A percentile compares a stretch with the other conserved stretches of the same genome.
These are phyloP conservation scores for Epicauta chinensis DNA, from an alignment of 1,140 invertebrate species.

Conservation along the genomic window DNA sequence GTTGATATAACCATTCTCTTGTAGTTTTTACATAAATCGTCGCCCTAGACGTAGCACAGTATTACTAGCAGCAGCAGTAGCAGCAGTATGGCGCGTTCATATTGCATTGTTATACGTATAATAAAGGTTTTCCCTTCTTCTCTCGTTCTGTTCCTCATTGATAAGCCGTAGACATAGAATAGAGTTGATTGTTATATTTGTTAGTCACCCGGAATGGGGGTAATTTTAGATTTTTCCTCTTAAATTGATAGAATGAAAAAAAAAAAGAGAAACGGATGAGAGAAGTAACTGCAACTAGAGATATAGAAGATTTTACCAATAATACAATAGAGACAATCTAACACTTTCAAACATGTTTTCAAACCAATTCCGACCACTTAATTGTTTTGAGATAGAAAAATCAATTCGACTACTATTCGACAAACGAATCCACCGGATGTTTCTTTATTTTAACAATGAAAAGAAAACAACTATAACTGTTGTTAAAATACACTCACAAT, in stretches of 20 bases:
- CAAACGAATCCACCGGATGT: not conserved
- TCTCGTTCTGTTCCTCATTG: slow-evolving; percentile 23
- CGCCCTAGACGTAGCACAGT: slow-evolving; percentile 24
- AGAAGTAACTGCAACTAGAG: slow-evolving; percentile 3
- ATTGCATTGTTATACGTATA: slow-evolving; percentile 27
- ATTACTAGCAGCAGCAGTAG: too few relatives aligned
- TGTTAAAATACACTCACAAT: slow-evolving; percentile 5
- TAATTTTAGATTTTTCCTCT: slow-evolving; percentile 18
- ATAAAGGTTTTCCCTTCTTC: slow-evolving; percentile 20
- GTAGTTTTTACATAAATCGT: slow-evolving; percentile 32
- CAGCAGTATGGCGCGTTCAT: not conserved
- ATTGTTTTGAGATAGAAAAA: slow-evolving; percentile 3
- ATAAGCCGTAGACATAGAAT: slow-evolving; percentile 21
- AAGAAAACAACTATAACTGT: not conserved
- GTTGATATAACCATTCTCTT: slow-evolving; percentile 30
- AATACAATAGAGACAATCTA: slow-evolving; percentile 5
- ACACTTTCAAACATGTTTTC: slow-evolving; percentile 1
- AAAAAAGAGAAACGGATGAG: too few relatives aligned
- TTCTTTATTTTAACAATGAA: not conserved
- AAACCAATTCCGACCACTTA: slow-evolving; percentile 1
- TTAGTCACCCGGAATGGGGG: slow-evolving; percentile 19
- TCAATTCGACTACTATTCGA: not conserved
- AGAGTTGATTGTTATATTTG: slow-evolving; percentile 19
- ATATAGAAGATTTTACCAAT: not conserved
- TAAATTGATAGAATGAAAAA: too few relatives aligned